Percentiles rank a stretch among this genome's conserved stretches.
Conservation (phyloP, 2,888 invertebrate species). For the Diogma glabrata region DNA sequence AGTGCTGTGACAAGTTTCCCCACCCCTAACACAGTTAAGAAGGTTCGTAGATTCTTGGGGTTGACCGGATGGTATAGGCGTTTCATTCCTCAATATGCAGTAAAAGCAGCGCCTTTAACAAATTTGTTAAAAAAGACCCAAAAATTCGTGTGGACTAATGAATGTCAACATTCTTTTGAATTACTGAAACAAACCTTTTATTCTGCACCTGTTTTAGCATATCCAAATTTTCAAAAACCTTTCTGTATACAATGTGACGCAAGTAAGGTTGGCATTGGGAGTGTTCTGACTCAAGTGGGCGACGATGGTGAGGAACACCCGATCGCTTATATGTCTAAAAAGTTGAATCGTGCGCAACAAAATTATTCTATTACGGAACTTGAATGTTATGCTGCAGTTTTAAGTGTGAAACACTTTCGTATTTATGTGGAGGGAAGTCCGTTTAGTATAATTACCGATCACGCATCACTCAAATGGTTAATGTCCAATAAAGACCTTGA, state of each 20-base stretch:
- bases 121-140: too few species aligned
- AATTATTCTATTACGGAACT: neutral
- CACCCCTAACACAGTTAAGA: slow-evolving; percentile 12
- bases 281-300: neutral
- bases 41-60: slow-evolving; percentile 18
- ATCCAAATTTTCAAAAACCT: neutral
- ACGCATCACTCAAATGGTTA: too few species aligned
- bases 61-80: slow-evolving; percentile 19
- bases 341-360: too few species aligned
- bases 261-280: too few species aligned
- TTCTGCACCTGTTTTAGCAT: neutral
- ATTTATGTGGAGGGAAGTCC: too few species aligned
- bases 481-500: too few species aligned
- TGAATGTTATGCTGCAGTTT: neutral
- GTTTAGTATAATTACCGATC: too few species aligned
- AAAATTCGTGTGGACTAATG: neutral
- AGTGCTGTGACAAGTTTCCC: slow-evolving; percentile 17
- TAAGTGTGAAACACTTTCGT: too few species aligned
- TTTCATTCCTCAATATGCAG: neutral
- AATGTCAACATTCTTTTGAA: slow-evolving; percentile 10
- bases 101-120: slow-evolving; percentile 12
- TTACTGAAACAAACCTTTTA: neutral
- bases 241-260: too few species aligned
- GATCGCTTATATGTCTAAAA: neutral
- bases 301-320: neutral